These are phyloP conservation scores for Sinosuthora webbiana DNA, from an alignment of 2,113 vertebrate species.

Conservation along the genomic window DNA sequence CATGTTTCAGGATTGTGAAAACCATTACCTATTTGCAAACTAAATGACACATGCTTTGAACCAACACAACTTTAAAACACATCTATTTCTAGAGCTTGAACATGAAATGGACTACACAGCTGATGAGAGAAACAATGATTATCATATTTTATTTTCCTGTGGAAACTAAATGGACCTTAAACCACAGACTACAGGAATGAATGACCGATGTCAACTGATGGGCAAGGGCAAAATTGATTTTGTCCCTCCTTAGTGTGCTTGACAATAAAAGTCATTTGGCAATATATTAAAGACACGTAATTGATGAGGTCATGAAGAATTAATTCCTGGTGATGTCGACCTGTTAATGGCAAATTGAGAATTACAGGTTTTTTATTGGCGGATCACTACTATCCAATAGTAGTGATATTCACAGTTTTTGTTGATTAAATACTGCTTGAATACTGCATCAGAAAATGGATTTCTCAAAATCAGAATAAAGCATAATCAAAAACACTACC, in stretches of 20 bases:
- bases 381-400: neutral
- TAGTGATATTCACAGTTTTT: neutral
- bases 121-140: neutral
- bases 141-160: neutral
- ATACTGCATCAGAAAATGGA: neutral
- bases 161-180: neutral
- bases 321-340: neutral
- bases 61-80: neutral
- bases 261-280: neutral
- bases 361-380: neutral
- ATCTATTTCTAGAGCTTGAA: neutral
- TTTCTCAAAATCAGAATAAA: conserved; percentile 1
- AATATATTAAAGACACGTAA: neutral
- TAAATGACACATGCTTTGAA: conserved; percentile 3
- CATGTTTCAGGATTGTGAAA: neutral
- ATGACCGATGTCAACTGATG: neutral
- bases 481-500: neutral
- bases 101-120: neutral
- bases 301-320: neutral
- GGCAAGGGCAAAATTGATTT: neutral
- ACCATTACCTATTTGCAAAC: conserved; percentile 2
- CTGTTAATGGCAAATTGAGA: neutral
- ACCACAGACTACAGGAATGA: neutral
- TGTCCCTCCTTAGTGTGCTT: neutral
- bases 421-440: neutral